phyloP scores from a whole-genome alignment of 2,113 vertebrate species.

The Alaudala cheleensis region DNA sequence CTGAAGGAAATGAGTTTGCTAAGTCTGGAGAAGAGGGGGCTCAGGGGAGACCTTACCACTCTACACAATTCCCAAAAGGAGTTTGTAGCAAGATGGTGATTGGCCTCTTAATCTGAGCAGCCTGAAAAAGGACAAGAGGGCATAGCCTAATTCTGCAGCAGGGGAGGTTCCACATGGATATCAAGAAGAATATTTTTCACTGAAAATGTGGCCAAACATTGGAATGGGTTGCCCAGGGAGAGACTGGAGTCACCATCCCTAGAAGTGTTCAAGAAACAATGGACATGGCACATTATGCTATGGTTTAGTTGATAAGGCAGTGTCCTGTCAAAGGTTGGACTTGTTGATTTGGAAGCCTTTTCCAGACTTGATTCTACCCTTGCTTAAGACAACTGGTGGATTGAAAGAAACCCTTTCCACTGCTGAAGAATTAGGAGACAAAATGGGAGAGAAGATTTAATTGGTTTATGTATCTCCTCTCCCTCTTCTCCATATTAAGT shows the following conservation, averaged over 20 bases:
- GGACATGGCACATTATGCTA: too few species aligned
- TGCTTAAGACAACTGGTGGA: neutral
- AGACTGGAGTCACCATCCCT: neutral
- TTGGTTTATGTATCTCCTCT: neutral
- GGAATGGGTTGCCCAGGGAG: neutral
- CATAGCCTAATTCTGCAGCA: neutral
- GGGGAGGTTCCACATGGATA: neutral
- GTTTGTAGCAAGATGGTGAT: neutral
- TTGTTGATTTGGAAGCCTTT: neutral
- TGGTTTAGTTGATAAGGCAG: neutral
- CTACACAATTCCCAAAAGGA: neutral
- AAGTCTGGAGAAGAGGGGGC: neutral
- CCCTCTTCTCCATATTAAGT: neutral
- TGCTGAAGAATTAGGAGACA: neutral
- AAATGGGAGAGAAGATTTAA: neutral
- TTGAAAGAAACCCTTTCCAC: neutral
- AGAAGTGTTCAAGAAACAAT: neutral
- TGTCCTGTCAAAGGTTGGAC: neutral
- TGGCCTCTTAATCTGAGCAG: fast-evolving
- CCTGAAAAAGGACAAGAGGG: neutral
- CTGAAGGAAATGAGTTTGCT: neutral
- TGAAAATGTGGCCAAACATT: neutral
- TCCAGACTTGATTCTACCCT: neutral
- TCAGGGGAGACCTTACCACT: neutral
- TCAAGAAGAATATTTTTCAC: neutral